Evolutionary conservation across 1,140 invertebrate genomes (phyloP).

Genomic region (Lepidurus packardi): DNA sequence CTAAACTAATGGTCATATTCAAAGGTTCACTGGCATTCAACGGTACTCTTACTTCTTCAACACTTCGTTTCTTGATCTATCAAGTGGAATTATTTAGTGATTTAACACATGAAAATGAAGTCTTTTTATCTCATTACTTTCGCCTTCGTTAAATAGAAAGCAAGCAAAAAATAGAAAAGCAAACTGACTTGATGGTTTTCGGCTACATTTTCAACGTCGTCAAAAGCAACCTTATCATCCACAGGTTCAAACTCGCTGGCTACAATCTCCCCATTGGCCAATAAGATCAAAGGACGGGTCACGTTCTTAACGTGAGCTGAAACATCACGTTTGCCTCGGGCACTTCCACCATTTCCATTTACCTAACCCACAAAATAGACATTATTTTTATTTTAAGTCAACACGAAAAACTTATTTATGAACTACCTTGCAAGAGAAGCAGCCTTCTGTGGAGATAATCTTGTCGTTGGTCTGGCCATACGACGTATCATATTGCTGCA

Average conservation of each 20-base stretch:
- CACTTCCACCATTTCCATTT: constrained; percentile 42
- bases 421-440: constrained; percentile 77
- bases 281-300: neutral
- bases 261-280: constrained; percentile 23
- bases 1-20: constrained; percentile 51
- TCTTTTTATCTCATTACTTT: neutral
- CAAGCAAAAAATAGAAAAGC: constrained; percentile 33
- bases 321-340: constrained; percentile 36
- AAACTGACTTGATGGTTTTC: neutral
- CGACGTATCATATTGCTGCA: constrained; percentile 52
- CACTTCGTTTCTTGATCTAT: constrained; percentile 36
- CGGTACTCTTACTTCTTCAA: constrained; percentile 34
- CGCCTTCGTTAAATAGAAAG: constrained; percentile 20
- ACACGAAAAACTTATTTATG: constrained; percentile 28
- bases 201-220: neutral
- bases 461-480: constrained; percentile 56
- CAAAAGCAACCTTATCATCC: neutral
- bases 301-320: constrained; percentile 37
- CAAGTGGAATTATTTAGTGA: constrained; percentile 33
- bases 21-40: constrained; percentile 43
- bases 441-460: constrained; percentile 78
- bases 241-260: neutral
- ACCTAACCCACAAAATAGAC: constrained; percentile 37
- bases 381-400: neutral
- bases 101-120: neutral